Conservation (phyloP, 1,140 invertebrate genomes). For the Bombus pascuorum region DNA sequence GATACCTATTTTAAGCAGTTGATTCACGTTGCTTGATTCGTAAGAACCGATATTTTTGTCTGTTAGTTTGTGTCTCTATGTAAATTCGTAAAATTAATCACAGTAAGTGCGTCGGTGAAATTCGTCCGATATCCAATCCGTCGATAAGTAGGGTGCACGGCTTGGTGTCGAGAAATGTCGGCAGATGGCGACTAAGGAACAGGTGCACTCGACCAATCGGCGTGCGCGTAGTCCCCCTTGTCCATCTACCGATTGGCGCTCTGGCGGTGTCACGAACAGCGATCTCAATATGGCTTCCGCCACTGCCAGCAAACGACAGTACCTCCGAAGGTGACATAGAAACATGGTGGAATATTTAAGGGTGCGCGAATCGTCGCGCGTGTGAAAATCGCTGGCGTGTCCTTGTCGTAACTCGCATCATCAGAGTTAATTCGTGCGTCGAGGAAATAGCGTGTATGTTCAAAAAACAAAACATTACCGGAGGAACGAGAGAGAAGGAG, state of each 20-base stretch:
- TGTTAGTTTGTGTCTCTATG: accelerated
- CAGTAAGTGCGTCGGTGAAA: neutral
- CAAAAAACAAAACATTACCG: conserved; percentile 27
- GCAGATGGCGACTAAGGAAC: conserved; percentile 52
- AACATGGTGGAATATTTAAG: conserved; percentile 56
- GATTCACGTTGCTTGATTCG: no score
- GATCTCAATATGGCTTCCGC: conserved; percentile 82
- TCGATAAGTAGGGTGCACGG: neutral
- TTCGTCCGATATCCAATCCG: neutral
- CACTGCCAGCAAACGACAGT: conserved; percentile 78
- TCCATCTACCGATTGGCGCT: conserved; percentile 59
- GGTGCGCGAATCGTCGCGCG: conserved; percentile 56
- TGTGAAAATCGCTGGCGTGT: conserved; percentile 36
- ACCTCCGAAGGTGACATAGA: conserved; percentile 66
- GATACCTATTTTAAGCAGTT: no score
- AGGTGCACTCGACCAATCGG: conserved; percentile 67
- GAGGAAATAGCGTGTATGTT: neutral
- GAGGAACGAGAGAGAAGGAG: conserved; percentile 11
- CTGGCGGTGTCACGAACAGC: conserved; percentile 66
- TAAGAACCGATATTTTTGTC: neutral
- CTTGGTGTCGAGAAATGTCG: neutral
- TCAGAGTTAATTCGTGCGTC: neutral
- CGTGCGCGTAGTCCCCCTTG: conserved; percentile 26
- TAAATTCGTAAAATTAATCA: neutral
- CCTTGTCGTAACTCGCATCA: neutral